Percentiles rank a stretch among this genome's conserved stretches.
Conservation (phyloP, 2,113 vertebrate genomes). For the Eidolon helvum region DNA sequence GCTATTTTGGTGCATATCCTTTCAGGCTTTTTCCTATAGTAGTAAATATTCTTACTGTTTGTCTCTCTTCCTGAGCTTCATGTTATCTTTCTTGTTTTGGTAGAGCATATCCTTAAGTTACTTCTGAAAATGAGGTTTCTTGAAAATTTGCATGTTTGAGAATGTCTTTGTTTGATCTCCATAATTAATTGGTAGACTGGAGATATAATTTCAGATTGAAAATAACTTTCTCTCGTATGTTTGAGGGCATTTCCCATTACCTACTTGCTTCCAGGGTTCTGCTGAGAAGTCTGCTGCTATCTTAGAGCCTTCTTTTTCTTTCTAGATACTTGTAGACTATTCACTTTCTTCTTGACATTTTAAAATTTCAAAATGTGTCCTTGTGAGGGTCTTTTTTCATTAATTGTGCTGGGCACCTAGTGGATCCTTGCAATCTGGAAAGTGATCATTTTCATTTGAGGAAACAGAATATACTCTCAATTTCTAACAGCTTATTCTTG, state of each 20-base stretch:
- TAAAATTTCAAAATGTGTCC: slow-evolving; percentile 20
- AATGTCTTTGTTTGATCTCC: neutral
- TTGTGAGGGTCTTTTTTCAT: neutral
- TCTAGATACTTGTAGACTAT: neutral
- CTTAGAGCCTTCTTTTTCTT: neutral
- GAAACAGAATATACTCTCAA: neutral
- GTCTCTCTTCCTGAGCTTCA: neutral
- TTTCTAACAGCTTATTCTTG: slow-evolving; percentile 6
- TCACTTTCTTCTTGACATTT: neutral
- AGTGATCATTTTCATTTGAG: neutral
- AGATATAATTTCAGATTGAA: neutral
- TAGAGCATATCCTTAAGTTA: neutral
- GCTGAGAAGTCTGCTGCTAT: neutral
- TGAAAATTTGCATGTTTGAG: neutral
- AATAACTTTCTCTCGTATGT: neutral
- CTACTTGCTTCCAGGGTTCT: neutral
- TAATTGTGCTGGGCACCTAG: neutral
- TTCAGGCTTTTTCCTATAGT: neutral
- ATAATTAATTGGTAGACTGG: neutral
- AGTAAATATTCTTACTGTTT: neutral
- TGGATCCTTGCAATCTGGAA: neutral
- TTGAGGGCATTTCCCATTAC: neutral
- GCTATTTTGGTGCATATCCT: no score
- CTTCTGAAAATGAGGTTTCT: neutral
- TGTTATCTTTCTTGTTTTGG: neutral